phyloP scores from a whole-genome alignment of 2,113 vertebrate genomes.

The Erinaceus europaeus region DNA sequence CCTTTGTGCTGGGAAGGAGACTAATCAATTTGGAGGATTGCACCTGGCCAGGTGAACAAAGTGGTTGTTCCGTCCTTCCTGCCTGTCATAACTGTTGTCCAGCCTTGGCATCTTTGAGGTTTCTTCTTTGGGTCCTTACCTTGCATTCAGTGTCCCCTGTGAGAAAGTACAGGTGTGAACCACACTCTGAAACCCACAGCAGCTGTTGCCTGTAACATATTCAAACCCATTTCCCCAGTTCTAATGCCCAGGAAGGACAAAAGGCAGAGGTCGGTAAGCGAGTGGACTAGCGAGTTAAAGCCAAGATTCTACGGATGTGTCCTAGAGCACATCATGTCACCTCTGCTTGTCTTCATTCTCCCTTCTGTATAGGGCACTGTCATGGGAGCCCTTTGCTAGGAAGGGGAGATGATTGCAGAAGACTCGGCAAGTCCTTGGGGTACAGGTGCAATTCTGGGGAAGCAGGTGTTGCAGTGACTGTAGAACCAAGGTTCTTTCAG shows the following conservation, averaged over 20 bases:
- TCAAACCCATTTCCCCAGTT: neutral
- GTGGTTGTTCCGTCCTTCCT: constrained; percentile 59
- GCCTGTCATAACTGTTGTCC: constrained; percentile 32
- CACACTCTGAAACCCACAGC: constrained; percentile 3
- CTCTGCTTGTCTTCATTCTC: neutral
- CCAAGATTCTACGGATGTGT: too few relatives aligned
- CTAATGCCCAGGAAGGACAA: too few relatives aligned
- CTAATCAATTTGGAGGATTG: constrained; percentile 60
- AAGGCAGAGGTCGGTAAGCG: neutral
- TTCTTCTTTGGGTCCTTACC: constrained; percentile 49
- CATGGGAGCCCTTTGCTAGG: neutral
- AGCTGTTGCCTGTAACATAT: neutral
- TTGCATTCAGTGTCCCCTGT: constrained; percentile 30
- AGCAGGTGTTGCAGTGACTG: neutral
- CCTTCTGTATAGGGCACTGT: neutral
- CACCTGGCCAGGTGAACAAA: constrained; percentile 57
- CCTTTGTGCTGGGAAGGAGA: constrained; percentile 41
- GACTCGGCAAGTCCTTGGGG: neutral
- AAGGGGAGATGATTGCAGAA: neutral
- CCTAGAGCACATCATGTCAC: neutral
- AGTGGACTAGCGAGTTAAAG: too few relatives aligned
- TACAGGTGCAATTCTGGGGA: too few relatives aligned
- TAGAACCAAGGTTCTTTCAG: neutral
- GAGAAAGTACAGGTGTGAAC: constrained; percentile 6
- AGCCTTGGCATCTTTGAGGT: constrained; percentile 6